These are phyloP conservation scores for Podargus strigoides DNA, from an alignment of 2,797 vertebrate species.

Conservation along the genomic window DNA sequence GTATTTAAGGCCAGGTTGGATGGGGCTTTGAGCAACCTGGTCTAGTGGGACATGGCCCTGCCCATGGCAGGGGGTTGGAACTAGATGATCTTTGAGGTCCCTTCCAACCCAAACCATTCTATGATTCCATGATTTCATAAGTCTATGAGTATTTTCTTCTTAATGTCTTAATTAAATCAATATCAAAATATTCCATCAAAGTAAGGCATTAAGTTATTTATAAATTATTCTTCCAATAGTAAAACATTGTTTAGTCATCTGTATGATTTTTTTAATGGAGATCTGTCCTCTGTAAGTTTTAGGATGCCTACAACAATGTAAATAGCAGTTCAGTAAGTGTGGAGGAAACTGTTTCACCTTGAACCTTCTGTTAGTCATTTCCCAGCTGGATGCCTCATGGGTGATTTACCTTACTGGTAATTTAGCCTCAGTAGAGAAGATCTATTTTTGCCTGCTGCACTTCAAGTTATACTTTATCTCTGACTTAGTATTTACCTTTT, in stretches of 20 bases:
- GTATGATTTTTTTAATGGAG: background rate
- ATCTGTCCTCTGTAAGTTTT: background rate
- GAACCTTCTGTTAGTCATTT: background rate
- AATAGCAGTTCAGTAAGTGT: background rate
- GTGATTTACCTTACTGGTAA: background rate
- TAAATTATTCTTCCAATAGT: background rate
- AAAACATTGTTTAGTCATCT: background rate
- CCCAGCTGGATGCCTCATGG: background rate
- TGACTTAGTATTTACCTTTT: background rate
- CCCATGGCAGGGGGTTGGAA: too few species aligned
- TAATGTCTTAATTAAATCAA: background rate
- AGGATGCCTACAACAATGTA: background rate
- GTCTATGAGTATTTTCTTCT: background rate
- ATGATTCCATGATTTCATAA: too few species aligned
- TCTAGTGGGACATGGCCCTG: too few species aligned
- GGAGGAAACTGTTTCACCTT: constrained; percentile 2
- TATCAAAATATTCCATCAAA: background rate
- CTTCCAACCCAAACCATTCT: too few species aligned
- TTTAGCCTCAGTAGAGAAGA: background rate
- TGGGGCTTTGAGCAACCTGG: too few species aligned
- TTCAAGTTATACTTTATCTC: background rate
- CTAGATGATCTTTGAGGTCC: too few species aligned
- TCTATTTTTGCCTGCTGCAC: background rate
- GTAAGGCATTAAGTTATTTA: background rate
- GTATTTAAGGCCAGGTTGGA: too few species aligned